Evolutionary conservation across 2,888 invertebrate genomes (phyloP).

Genomic region (Nemurella pictetii): DNA sequence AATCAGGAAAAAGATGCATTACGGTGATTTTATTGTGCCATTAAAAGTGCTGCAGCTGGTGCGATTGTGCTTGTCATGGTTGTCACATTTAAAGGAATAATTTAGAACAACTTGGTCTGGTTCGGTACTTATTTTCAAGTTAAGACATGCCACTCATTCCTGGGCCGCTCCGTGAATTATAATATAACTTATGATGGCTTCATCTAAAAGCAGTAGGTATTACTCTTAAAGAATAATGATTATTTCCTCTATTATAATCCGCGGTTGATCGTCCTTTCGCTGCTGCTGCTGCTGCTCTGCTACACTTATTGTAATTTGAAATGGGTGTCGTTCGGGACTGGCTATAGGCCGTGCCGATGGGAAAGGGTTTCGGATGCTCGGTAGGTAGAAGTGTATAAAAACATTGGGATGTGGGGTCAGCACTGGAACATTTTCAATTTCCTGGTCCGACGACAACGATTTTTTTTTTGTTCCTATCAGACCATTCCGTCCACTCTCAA

Average conservation of each 20-base stretch:
- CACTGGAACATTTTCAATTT: conserved; percentile 10
- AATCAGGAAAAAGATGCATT: background rate
- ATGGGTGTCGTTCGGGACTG: background rate
- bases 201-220: background rate
- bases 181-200: background rate
- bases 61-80: background rate
- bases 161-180: background rate
- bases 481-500: background rate
- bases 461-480: conserved; percentile 1
- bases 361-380: no score
- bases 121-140: background rate
- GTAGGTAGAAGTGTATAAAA: no score
- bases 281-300: background rate
- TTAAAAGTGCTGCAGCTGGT: background rate
- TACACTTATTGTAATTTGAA: background rate
- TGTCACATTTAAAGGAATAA: background rate
- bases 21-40: background rate
- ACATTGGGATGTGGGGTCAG: background rate
- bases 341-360: background rate
- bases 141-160: background rate
- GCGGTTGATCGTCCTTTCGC: background rate
- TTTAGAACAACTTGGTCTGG: background rate
- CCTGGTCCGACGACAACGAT: background rate
- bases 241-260: background rate
- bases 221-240: background rate